phyloP scores from a whole-genome alignment of 30 jellyfish, hydroid and myxozoan genomes.

The Hydra vulgaris region DNA sequence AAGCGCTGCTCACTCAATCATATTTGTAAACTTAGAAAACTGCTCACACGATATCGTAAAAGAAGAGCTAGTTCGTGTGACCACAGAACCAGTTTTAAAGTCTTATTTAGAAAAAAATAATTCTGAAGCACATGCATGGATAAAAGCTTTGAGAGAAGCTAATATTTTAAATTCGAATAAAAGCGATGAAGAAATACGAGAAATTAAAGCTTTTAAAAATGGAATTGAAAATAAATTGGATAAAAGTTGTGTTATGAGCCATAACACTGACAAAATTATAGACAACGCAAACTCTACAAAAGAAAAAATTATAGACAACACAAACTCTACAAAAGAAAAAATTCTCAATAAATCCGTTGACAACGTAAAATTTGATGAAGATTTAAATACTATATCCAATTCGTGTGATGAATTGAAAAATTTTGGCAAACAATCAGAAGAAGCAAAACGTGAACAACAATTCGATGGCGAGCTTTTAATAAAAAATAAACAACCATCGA shows the following conservation, averaged over 20 bases:
- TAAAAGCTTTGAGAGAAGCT: constrained; percentile 3
- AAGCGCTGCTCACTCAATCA: constrained; percentile 16
- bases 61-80: constrained; percentile 34
- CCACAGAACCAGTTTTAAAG: constrained; percentile 23
- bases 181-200: neutral
- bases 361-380: neutral
- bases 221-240: neutral
- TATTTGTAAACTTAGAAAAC: constrained; percentile 15
- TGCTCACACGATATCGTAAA: constrained; percentile 13
- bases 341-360: neutral
- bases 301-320: neutral
- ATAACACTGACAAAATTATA: too few species aligned
- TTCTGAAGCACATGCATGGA: constrained; percentile 32
- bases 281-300: neutral
- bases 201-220: neutral
- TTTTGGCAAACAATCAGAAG: too few species aligned
- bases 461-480: neutral
- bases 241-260: too few species aligned
- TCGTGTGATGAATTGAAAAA: too few species aligned
- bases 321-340: neutral
- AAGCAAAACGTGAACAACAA: too few species aligned
- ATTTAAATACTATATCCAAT: too few species aligned
- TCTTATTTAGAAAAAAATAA: constrained; percentile 12
- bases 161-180: neutral
- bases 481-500: neutral